Percentiles rank a stretch among this genome's conserved stretches.
These are phyloP conservation scores for Drosophila obscura DNA, from an alignment of 1,140 invertebrate species.

Conservation along the genomic window DNA sequence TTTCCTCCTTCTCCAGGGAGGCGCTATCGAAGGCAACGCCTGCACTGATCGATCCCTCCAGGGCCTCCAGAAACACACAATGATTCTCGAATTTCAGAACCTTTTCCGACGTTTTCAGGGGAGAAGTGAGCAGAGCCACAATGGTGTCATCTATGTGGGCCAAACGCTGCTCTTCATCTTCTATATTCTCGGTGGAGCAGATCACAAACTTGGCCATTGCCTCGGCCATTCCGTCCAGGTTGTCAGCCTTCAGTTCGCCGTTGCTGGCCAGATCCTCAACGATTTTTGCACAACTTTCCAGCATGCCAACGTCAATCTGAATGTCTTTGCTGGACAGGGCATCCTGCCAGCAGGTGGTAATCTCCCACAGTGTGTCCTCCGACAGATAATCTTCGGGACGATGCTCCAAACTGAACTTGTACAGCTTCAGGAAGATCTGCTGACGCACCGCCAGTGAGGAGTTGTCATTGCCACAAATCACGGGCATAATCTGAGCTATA, in stretches of 20 bases:
- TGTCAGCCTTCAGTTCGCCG: conserved; percentile 36
- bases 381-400: conserved; percentile 77
- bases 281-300: conserved; percentile 59
- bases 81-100: conserved; percentile 57
- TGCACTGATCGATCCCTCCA: conserved; percentile 41
- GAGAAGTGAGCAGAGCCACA: conserved; percentile 52
- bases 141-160: conserved; percentile 59
- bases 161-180: conserved; percentile 56
- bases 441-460: conserved; percentile 71
- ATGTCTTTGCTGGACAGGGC: conserved; percentile 82
- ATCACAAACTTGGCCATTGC: conserved; percentile 75
- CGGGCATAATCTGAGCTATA: conserved; percentile 84
- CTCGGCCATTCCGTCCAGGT: conserved; percentile 72
- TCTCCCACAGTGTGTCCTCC: conserved; percentile 85
- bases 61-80: conserved; percentile 50
- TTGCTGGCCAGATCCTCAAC: conserved; percentile 45
- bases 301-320: conserved; percentile 52
- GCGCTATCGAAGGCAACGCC: conserved; percentile 42
- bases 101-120: conserved; percentile 34
- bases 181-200: conserved; percentile 70
- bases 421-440: conserved; percentile 84
- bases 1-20: conserved; percentile 11
- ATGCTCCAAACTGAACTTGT: conserved; percentile 83
- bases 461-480: conserved; percentile 79
- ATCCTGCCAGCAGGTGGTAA: conserved; percentile 85